Evolutionary conservation across 2,797 vertebrate species (phyloP).

Genomic region (Gymnopithys bicolor): DNA sequence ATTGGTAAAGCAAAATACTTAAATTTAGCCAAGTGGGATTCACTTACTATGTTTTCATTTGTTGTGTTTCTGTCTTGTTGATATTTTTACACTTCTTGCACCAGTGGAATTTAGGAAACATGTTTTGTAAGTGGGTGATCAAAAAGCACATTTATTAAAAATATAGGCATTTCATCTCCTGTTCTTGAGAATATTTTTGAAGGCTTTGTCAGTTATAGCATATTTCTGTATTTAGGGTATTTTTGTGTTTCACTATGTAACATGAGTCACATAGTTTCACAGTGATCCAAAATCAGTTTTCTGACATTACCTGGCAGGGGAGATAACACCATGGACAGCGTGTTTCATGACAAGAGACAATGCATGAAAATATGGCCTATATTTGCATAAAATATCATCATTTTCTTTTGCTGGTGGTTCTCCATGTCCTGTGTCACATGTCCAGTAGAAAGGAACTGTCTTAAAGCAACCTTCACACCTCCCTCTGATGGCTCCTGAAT

Average conservation of each 20-base stretch:
- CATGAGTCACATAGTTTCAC: neutral
- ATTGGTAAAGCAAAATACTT: constrained; percentile 1
- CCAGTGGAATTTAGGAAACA: neutral
- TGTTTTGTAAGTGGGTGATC: neutral
- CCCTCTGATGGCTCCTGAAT: neutral
- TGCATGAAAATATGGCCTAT: neutral
- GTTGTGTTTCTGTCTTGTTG: neutral
- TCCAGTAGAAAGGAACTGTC: neutral
- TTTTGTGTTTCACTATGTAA: neutral
- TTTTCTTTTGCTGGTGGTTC: neutral
- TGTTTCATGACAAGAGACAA: neutral
- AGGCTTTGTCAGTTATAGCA: neutral
- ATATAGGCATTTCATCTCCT: neutral
- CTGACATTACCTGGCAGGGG: neutral
- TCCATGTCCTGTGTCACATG: accelerated
- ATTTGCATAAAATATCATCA: neutral
- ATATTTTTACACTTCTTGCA: constrained; percentile 13
- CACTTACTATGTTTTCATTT: neutral
- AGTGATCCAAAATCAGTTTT: neutral
- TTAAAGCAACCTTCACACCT: neutral
- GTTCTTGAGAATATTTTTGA: neutral
- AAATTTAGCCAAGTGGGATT: neutral
- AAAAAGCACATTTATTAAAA: neutral
- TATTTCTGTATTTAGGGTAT: neutral
- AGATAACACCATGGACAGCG: neutral